Percentiles rank a stretch among this genome's conserved stretches.
phyloP scores from a whole-genome alignment of 2,113 vertebrate genomes.

The Xiphophorus couchianus region DNA sequence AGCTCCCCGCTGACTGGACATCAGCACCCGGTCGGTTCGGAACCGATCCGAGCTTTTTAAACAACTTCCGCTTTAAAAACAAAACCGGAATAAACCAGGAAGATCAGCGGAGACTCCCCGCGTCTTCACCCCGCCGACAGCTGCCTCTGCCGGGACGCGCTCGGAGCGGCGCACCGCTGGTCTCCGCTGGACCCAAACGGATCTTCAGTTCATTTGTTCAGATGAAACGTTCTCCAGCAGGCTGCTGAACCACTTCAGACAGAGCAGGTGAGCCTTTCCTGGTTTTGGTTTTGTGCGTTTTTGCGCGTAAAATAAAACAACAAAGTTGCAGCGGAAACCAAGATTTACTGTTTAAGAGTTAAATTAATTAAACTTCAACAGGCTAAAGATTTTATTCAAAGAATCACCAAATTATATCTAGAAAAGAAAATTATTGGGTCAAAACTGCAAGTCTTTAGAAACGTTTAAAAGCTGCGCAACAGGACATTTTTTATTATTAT shows the following conservation, averaged over 20 bases:
- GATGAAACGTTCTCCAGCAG: slow-evolving; percentile 3
- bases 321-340: background rate
- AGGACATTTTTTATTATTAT: background rate
- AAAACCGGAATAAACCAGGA: slow-evolving; percentile 2
- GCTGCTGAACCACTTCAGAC: slow-evolving; percentile 5
- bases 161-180: slow-evolving; percentile 10
- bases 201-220: background rate
- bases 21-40: slow-evolving; percentile 30
- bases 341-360: background rate
- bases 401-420: background rate
- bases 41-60: slow-evolving; percentile 33
- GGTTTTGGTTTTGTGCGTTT: background rate
- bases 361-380: background rate
- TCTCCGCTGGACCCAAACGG: slow-evolving; percentile 11
- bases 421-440: background rate
- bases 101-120: slow-evolving; percentile 8
- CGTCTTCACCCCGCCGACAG: slow-evolving; percentile 5
- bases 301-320: slow-evolving; percentile 34
- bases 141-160: slow-evolving; percentile 33
- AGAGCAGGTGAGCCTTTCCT: background rate
- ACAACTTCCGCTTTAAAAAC: slow-evolving; percentile 19
- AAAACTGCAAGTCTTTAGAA: background rate
- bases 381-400: background rate
- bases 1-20: slow-evolving; percentile 58
- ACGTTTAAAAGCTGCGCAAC: background rate